Evolutionary conservation across 2,888 invertebrate species (phyloP), one percentile per base, ranked within the genome.

Genomic region (Drosophila borborema): DNA sequence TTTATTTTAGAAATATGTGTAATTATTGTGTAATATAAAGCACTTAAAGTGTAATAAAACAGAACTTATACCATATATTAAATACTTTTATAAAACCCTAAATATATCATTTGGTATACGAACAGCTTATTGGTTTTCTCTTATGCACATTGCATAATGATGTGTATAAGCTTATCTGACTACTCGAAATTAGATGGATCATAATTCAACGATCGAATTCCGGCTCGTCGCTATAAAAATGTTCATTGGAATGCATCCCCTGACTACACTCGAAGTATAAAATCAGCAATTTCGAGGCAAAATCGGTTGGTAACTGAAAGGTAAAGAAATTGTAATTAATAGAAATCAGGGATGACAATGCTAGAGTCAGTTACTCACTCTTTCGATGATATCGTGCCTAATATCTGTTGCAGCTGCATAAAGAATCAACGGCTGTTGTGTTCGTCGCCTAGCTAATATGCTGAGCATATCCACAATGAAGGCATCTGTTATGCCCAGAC

Each of bases 391-490:
- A 51, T 85, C 87, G 23, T 66, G 87, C 12, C 85, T 72, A 8
- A 85, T 85, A 63, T 85, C 85, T n/a, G 87, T 85, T 8, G 87
- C 85, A 49, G 85, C 85, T 8, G 85, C 87, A 36, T 75, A 85
- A 0, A 85, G 31, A 20, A 87, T 64, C 60, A 85, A 28, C 9
- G 82, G 77, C 36, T 76, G 82, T 10, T 65, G 69, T 2, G 62
- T 56, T 12, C 46, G 46, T 0, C 85, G 76, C 41, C 72, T 74
- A 7, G 58, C 60, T 2, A 85, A 45, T 40, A 73, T 75, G 10
- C 61, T 74, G 8, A 85, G 49, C 20, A 65, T 48, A 18, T 77
- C 78, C n/a, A 87, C 73, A 1, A 85, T 72, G 20, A 85, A 85
- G 14, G 66, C 43, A 58, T 85, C 85, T 2, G 87, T 85, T 38